phyloP scores from a whole-genome alignment of 1,140 invertebrate species.

The Plectrocnemia conspersa region DNA sequence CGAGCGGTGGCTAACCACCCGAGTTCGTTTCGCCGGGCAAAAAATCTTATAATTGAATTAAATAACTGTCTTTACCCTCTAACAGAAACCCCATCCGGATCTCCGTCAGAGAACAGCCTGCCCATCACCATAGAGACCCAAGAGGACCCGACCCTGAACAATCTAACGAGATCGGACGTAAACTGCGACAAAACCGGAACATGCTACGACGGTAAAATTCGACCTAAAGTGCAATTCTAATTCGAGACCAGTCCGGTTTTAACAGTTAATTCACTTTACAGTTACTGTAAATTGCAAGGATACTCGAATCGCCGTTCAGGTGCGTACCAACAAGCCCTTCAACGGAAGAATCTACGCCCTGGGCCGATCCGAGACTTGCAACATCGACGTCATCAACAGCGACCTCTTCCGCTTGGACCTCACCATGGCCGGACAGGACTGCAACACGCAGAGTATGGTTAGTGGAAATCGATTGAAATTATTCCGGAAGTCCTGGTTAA shows the following conservation, averaged over 20 bases:
- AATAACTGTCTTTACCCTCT: background rate
- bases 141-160: conserved; percentile 65
- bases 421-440: conserved; percentile 89
- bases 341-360: conserved; percentile 91
- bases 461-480: too few relatives aligned
- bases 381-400: conserved; percentile 88
- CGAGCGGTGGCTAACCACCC: background rate
- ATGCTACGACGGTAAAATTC: conserved; percentile 88
- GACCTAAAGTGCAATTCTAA: too few relatives aligned
- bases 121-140: conserved; percentile 68
- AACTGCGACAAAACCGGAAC: conserved; percentile 93
- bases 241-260: too few relatives aligned
- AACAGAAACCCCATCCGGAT: conserved; percentile 39
- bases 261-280: conserved; percentile 50
- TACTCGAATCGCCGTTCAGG: conserved; percentile 86
- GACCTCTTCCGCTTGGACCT: conserved; percentile 87
- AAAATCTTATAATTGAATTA: background rate
- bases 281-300: conserved; percentile 93
- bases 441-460: conserved; percentile 88
- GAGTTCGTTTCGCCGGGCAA: background rate
- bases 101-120: conserved; percentile 48
- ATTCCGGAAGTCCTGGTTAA: too few relatives aligned
- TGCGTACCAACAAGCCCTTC: conserved; percentile 88
- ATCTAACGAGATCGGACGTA: conserved; percentile 68
- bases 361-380: conserved; percentile 89